A percentile compares a stretch with the other conserved stretches of the same genome.
These are phyloP conservation scores for Melanostoma mellinum DNA, from an alignment of 2,888 invertebrate genomes.

Conservation along the genomic window DNA sequence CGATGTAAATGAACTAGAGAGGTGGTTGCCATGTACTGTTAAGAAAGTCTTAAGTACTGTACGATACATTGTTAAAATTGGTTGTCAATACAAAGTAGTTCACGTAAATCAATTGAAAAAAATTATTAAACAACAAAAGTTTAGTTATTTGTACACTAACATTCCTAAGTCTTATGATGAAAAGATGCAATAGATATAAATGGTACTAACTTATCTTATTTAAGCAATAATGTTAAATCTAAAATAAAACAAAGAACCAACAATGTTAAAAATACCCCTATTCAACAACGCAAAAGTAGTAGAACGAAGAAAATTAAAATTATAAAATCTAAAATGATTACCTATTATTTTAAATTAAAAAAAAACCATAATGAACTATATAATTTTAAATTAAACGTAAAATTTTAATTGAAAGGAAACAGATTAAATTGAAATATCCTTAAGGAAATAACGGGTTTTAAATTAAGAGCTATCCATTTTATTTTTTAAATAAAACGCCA, in stretches of 20 bases:
- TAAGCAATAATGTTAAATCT: background rate
- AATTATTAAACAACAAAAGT: background rate
- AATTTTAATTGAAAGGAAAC: background rate
- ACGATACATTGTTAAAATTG: slow-evolving; percentile 22
- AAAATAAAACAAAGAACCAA: background rate
- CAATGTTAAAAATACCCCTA: background rate
- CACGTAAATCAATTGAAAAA: slow-evolving; percentile 21
- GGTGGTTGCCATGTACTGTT: no score
- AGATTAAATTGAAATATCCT: no score
- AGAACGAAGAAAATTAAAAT: slow-evolving; percentile 15
- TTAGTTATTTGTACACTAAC: slow-evolving; percentile 4
- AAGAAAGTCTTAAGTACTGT: slow-evolving; percentile 6
- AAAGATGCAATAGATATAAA: slow-evolving; percentile 1
- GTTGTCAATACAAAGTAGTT: slow-evolving; percentile 7
- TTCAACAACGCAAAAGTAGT: slow-evolving; percentile 15
- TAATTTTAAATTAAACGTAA: background rate
- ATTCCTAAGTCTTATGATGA: slow-evolving; percentile 9
- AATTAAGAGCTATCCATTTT: no score
- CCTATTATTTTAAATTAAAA: background rate
- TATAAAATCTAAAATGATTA: background rate
- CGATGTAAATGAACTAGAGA: no score
- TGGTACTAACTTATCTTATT: slow-evolving; percentile 10
- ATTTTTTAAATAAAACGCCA: no score
- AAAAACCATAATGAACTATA: background rate
- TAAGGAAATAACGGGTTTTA: no score